Base-by-base conservation (phyloP, 2,888 invertebrate genomes). In the Aradus depressus region DNA sequence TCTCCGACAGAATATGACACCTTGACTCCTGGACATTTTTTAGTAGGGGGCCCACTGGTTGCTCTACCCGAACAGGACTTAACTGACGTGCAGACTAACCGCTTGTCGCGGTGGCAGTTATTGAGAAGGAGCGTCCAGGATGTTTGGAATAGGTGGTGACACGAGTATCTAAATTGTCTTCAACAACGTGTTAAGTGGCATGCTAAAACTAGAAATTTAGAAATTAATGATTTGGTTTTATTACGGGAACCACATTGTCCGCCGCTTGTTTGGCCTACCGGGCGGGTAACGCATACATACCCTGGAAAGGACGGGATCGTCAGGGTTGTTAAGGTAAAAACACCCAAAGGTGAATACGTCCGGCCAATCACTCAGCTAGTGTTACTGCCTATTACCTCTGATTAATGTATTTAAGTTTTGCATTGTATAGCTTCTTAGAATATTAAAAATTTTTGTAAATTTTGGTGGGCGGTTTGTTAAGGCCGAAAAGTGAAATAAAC, bases 21-120 rank as follows among this genome's bases (percentile, higher is more conserved):
- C n/a, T 34, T 52, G 3, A 48, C 52, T 6, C 49, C 49, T n/a
- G 65, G 6, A 64, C 65, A 10, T 31, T 65, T 3, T 58, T 8
- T 22, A 21, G 56, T 28, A 59, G 14, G 25, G 38, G 43, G 52
- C 4, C 19, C 59, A 2, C 58, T 34, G 2, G 38, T 50, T 0
- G 2, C 60, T 1, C 53, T 58, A 2, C 57, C 37, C 10, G 37
- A 37, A 37, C 18, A 37, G 8, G 14, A 37, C 37, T 14, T 37
- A 8, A 12, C 12, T 8, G 37, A 37, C 8, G 14, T 8, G 14
- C 37, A 14, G 14, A 37, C 18, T 14, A 37, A 37, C 18, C 37
- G 37, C 8, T 18, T 37, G 8, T 37, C 37, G 6, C 37, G 37
- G 6, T 37, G 37, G 37, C 37, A 37, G 18, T 14, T 37, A 8